Evolutionary conservation across 2,797 vertebrate genomes (phyloP).

Genomic region (Chaetodon trifasciatus): DNA sequence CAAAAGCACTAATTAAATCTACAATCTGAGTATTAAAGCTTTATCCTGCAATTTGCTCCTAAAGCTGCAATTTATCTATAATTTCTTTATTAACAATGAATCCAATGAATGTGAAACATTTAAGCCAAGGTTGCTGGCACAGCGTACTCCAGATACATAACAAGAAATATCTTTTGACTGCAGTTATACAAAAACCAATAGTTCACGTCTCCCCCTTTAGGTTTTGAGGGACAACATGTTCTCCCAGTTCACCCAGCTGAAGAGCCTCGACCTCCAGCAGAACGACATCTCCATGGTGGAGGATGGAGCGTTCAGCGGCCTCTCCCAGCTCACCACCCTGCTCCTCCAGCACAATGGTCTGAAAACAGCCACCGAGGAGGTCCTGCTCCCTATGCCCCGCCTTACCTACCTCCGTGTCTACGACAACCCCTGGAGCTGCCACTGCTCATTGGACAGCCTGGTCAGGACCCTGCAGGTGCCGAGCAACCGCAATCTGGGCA

Average conservation of each 20-base stretch:
- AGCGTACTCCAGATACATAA: background rate
- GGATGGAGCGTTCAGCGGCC: constrained; percentile 90
- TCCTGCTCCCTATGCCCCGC: constrained; percentile 89
- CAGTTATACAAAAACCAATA: background rate
- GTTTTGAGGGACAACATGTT: constrained; percentile 93
- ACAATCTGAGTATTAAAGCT: background rate
- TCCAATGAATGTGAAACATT: background rate
- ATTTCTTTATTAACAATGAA: background rate
- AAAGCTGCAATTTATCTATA: background rate
- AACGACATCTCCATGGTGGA: constrained; percentile 94
- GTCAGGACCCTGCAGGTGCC: constrained; percentile 93
- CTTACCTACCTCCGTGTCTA: constrained; percentile 95
- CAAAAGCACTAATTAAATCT: background rate
- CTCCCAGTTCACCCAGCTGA: constrained; percentile 89
- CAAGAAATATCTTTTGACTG: background rate
- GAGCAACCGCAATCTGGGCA: constrained; percentile 93
- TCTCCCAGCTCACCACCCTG: constrained; percentile 92
- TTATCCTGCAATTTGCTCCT: background rate
- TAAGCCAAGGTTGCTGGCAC: background rate
- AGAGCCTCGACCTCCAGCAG: constrained; percentile 95
- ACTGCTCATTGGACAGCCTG: constrained; percentile 91
- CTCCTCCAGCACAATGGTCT: constrained; percentile 95
- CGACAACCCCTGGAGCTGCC: constrained; percentile 96
- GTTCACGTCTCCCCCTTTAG: constrained; percentile 50
- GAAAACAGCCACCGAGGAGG: constrained; percentile 88